phyloP scores from a whole-genome alignment of 2,888 invertebrate species.

The Hirtodrosophila duncani region DNA sequence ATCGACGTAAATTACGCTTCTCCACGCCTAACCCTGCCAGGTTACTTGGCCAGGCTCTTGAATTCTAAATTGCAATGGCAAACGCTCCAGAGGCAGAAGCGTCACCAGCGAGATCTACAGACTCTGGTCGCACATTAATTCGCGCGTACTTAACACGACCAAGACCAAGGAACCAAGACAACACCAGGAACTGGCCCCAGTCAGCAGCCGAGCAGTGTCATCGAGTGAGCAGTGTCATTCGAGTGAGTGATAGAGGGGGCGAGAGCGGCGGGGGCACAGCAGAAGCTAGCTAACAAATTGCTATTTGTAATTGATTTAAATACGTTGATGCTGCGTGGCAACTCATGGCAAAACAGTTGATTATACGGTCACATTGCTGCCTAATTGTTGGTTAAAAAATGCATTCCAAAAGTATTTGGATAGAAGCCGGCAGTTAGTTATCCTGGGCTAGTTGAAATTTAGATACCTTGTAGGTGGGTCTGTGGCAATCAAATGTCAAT shows the following conservation, averaged over 20 bases:
- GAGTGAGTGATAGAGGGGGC: constrained; percentile 1
- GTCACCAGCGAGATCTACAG: constrained; percentile 55
- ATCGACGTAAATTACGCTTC: constrained; percentile 72
- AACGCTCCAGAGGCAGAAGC: constrained; percentile 26
- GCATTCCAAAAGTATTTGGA: constrained; percentile 4
- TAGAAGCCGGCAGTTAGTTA: no score
- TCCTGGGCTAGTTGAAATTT: no score
- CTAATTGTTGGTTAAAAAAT: constrained; percentile 39
- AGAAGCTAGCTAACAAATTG: constrained; percentile 57
- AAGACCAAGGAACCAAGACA: constrained; percentile 16
- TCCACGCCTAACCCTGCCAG: constrained; percentile 43
- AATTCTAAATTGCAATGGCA: constrained; percentile 41
- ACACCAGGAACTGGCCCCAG: background rate
- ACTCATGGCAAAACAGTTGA: constrained; percentile 46
- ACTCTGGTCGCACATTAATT: constrained; percentile 68
- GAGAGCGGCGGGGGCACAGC: constrained; percentile 2
- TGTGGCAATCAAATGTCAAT: no score
- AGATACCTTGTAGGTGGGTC: no score
- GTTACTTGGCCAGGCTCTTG: constrained; percentile 64
- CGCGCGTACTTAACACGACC: constrained; percentile 69
- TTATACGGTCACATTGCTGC: constrained; percentile 36
- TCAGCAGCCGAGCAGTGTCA: constrained; percentile 2
- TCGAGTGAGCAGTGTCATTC: constrained; percentile 37
- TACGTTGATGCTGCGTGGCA: constrained; percentile 73
- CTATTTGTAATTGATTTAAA: constrained; percentile 75